phyloP scores from a whole-genome alignment of 1,140 invertebrate species.

The Cydia fagiglandana region DNA sequence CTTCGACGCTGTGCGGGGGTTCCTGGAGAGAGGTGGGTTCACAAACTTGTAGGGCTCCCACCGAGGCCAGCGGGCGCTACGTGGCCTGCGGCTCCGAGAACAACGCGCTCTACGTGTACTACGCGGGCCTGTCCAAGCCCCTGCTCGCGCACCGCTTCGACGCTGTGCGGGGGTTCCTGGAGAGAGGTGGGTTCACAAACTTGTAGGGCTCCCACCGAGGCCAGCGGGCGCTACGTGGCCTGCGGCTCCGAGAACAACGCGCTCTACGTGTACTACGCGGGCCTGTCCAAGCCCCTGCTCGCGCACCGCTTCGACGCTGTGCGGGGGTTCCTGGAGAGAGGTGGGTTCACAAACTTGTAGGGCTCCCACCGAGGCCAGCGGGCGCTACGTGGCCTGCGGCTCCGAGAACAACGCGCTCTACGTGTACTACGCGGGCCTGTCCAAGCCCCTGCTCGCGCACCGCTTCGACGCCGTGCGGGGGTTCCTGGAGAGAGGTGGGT shows the following conservation, averaged over 20 bases:
- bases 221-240: neutral
- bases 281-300: constrained; percentile 92
- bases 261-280: constrained; percentile 96
- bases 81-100: constrained; percentile 88
- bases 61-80: neutral
- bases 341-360: neutral
- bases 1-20: constrained; percentile 91
- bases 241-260: constrained; percentile 95
- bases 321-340: constrained; percentile 86
- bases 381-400: constrained; percentile 54
- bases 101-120: constrained; percentile 96
- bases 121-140: constrained; percentile 93
- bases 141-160: constrained; percentile 95
- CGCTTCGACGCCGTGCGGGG: constrained; percentile 93
- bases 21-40: constrained; percentile 81
- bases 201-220: too few relatives aligned
- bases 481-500: constrained; percentile 82
- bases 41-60: too few relatives aligned
- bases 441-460: constrained; percentile 92
- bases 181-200: constrained; percentile 55
- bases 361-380: too few relatives aligned
- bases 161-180: constrained; percentile 88
- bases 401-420: constrained; percentile 97
- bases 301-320: constrained; percentile 94
- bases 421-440: constrained; percentile 95